Percentiles rank a stretch among this genome's conserved stretches.
These are phyloP conservation scores for Vombatus ursinus DNA, from an alignment of 2,113 vertebrate species.

Conservation along the genomic window DNA sequence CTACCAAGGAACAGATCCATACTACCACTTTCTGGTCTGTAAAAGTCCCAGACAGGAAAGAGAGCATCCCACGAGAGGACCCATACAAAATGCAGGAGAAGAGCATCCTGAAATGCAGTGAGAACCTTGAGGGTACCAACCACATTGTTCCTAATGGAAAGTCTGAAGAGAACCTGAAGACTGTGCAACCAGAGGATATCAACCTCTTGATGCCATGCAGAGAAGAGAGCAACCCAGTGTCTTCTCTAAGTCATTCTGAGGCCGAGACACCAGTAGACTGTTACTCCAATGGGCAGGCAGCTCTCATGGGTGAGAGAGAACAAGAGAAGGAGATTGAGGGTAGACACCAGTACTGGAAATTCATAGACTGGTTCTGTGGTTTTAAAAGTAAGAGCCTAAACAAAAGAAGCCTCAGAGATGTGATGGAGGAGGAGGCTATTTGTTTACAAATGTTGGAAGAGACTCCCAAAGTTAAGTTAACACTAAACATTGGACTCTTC, in stretches of 20 bases:
- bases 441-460: conserved; percentile 95
- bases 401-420: conserved; percentile 82
- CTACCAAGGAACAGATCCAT: conserved; percentile 88
- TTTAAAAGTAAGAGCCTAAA: conserved; percentile 85
- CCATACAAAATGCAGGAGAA: conserved; percentile 86
- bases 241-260: conserved; percentile 87
- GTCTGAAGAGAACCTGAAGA: conserved; percentile 88
- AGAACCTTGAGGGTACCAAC: conserved; percentile 74
- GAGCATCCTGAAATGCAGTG: conserved; percentile 81
- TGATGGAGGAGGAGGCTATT: conserved; percentile 85
- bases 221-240: conserved; percentile 86
- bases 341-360: conserved; percentile 81
- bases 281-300: conserved; percentile 86
- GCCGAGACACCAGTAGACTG: conserved; percentile 89
- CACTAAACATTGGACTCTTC: conserved; percentile 91
- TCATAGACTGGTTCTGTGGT: conserved; percentile 92
- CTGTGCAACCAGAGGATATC: conserved; percentile 87
- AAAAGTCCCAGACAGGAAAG: conserved; percentile 76
- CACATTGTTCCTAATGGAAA: conserved; percentile 89
- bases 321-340: conserved; percentile 78
- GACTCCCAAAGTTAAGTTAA: conserved; percentile 89
- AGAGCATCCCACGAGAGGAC: conserved; percentile 80
- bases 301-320: conserved; percentile 84
- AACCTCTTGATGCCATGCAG: conserved; percentile 89
- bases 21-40: conserved; percentile 95